These are phyloP conservation scores for Miniopterus natalensis DNA, from an alignment of 2,113 vertebrate species.

Conservation along the genomic window DNA sequence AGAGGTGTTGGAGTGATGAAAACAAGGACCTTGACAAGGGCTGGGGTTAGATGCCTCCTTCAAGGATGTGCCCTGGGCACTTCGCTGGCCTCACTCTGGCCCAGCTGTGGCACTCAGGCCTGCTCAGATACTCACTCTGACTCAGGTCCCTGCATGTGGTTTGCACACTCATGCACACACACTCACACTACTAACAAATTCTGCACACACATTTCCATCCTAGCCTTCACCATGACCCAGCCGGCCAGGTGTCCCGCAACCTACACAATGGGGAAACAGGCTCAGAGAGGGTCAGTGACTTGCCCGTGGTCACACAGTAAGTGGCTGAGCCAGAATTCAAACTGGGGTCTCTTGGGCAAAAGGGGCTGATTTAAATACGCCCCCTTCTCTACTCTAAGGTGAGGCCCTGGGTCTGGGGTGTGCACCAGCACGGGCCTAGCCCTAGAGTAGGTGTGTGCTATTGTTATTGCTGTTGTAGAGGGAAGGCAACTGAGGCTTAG, in stretches of 20 bases:
- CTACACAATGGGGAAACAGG: background rate
- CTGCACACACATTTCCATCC: background rate
- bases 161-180: fast-evolving
- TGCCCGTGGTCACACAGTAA: background rate
- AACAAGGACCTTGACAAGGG: background rate
- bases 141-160: background rate
- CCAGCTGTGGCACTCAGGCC: fast-evolving
- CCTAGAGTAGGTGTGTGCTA: too few relatives aligned
- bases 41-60: background rate
- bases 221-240: background rate
- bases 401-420: background rate
- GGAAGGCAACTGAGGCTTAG: background rate
- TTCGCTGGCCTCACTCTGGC: fast-evolving
- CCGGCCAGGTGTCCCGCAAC: background rate
- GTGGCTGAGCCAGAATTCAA: background rate
- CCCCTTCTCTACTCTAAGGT: background rate
- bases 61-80: fast-evolving
- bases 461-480: background rate
- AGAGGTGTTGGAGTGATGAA: background rate
- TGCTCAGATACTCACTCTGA: fast-evolving
- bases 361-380: fast-evolving
- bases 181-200: fast-evolving
- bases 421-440: too few relatives aligned
- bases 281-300: background rate
- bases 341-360: background rate